Base-by-base conservation (phyloP, 2,888 invertebrate genomes). In the Amphiduros pacificus region DNA sequence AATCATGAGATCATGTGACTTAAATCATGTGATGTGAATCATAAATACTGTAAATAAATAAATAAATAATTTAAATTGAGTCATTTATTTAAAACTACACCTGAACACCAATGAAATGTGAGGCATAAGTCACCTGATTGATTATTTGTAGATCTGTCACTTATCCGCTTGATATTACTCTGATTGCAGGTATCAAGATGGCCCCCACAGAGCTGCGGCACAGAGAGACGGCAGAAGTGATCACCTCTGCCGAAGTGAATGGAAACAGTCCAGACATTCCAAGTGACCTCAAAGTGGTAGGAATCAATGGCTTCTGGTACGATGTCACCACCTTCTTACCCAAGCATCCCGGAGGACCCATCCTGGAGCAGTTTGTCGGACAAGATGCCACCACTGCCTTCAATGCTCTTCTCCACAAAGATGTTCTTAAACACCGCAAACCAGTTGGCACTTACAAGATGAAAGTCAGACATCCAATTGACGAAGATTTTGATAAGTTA, bases 401-500 rank as follows among this genome's bases (percentile, higher is more conserved):
- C 54, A 48, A 52, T 1, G 54, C 32, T 27, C 36, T 52, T 11
- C 65, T 55, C 48, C 41, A 49, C 22, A 29, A 54, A 9, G 41
- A 22, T n/a, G 55, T 65, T 27, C 32, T 65, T n/a, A 65, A 65
- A 22, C 63, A 51, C 44, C 29, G 55, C 4, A 54, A 61, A 36
- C 65, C 64, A 20, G 65, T 65, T 2, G 65, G 60, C 49, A 50
- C 32, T 22, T 65, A 65, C 53, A 36, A 44, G 26, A 44, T 26
- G 44, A 20, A 22, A 4, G 28, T 36, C 29, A 22, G n/a, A 22
- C 50, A 65, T 32, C 60, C 64, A 20, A 56, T 49, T 14, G 64
- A 60, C 55, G 56, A 9, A 14, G 65, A 58, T 20, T 66, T 65
- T 44, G 64, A 50, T 9, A 32, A 65, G 32, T 61, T 65, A 14